Evolutionary conservation across 2,797 vertebrate genomes (phyloP).

Genomic region (Momotus momota): DNA sequence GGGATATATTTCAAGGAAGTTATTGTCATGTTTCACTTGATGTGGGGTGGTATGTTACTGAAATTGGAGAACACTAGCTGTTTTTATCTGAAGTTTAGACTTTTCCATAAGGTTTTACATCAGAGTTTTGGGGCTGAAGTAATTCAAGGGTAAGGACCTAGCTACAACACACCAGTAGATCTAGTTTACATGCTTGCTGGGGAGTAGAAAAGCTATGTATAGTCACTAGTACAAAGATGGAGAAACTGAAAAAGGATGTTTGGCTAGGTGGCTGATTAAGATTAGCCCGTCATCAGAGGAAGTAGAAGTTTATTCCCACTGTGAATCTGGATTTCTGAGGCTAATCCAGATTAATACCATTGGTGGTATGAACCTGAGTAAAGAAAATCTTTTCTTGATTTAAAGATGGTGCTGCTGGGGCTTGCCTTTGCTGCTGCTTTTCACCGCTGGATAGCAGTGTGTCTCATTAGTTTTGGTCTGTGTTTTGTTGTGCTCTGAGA

Average conservation of each 20-base stretch:
- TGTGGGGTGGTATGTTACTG: constrained; percentile 21
- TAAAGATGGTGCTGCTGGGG: neutral
- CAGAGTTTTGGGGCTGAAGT: neutral
- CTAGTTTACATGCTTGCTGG: neutral
- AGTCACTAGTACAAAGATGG: neutral
- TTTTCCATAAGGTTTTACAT: constrained; percentile 40
- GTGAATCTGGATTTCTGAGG: neutral
- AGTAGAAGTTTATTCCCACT: neutral
- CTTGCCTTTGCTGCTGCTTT: neutral
- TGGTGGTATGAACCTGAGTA: neutral
- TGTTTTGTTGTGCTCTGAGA: neutral
- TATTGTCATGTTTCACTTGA: constrained; percentile 32
- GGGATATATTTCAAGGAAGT: constrained; percentile 49
- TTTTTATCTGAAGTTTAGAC: constrained; percentile 34
- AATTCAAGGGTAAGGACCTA: neutral
- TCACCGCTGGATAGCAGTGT: neutral
- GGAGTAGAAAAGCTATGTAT: neutral
- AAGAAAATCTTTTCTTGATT: neutral
- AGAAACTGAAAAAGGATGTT: neutral
- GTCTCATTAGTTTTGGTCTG: neutral
- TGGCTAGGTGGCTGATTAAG: neutral
- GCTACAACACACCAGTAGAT: neutral
- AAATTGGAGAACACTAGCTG: constrained; percentile 23
- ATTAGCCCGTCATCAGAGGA: neutral
- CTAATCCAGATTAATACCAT: neutral